Evolutionary conservation across 2,888 invertebrate genomes (phyloP), one percentile per base, ranked within the genome.

Genomic region (Eudasyphora cyanicolor): DNA sequence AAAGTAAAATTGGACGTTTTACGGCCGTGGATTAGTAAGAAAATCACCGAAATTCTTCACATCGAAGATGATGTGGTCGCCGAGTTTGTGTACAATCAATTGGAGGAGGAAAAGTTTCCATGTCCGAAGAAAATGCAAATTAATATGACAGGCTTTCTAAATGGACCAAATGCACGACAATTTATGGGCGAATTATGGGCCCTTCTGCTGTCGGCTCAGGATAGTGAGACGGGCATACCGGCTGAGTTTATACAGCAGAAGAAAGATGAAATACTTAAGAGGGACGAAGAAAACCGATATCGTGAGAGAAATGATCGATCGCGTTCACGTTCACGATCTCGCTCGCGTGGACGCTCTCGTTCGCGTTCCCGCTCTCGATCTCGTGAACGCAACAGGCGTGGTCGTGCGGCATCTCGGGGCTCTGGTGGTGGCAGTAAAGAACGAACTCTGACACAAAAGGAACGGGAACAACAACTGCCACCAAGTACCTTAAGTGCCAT

Each of bases 51-150:
- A 90, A 96, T 99, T 82, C 94, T 99, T 76, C 98, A 98, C 88
- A 97, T 99, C 92, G 99, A 99, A 93, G 99, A 99, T 92, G 99
- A 99, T 93, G 99, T 99, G 51, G 96, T 99, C 87, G 97, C 98
- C 86, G 99, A 99, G 92, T 99, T 98, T 94, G 98, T 99, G 87
- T 98, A 98, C 93, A 99, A 99, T 93, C 99, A 99, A 93, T 94
- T 99, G 79, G 99, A 99, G 92, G 95, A 93, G 85, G 96, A 97
- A 91, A 97, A 97, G 95, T 97, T 95, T 93, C 98, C 98, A 75
- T 98, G 99, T 93, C 98, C 98, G 69, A 97, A 98, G 93, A 97
- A 98, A 93, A 99, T 99, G 96, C 99, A 99, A 95, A 99, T 99
- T 90, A 99, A 99, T 93, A 94, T 99, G 92, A 99, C 99, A 62